phyloP scores from a whole-genome alignment of 2,888 invertebrate genomes.

The Tanytarsus gracilentus region DNA sequence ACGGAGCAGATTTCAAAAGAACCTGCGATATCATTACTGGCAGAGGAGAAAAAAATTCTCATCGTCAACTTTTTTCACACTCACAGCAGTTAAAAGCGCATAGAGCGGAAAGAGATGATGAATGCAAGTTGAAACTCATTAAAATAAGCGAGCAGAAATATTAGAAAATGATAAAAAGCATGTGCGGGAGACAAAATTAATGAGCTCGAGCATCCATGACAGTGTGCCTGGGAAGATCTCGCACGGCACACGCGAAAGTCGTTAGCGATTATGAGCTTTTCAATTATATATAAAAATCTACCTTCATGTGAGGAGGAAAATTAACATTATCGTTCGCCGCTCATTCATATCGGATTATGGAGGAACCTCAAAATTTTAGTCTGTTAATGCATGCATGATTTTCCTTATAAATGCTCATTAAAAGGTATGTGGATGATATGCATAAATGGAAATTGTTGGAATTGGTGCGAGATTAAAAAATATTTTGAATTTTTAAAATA shows the following conservation, averaged over 20 bases:
- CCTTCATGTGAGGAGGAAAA: background rate
- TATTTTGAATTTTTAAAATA: too few relatives aligned
- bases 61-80: background rate
- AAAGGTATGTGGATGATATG: too few relatives aligned
- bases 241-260: background rate
- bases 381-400: too few relatives aligned
- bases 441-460: too few relatives aligned
- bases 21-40: too few relatives aligned
- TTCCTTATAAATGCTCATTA: too few relatives aligned
- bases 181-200: slow-evolving; percentile 15
- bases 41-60: background rate
- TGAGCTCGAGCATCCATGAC: slow-evolving; percentile 4
- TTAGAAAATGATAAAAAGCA: slow-evolving; percentile 2
- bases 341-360: too few relatives aligned
- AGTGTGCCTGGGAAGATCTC: background rate
- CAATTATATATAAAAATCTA: background rate
- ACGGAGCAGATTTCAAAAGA: too few relatives aligned
- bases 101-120: background rate
- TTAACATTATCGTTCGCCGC: too few relatives aligned
- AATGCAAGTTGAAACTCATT: slow-evolving; percentile 25
- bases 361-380: too few relatives aligned
- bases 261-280: slow-evolving; percentile 12
- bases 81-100: background rate
- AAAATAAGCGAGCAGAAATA: slow-evolving; percentile 9
- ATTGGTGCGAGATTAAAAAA: too few relatives aligned